phyloP scores from a whole-genome alignment of 2,888 invertebrate genomes.

The Microchrysa polita region DNA sequence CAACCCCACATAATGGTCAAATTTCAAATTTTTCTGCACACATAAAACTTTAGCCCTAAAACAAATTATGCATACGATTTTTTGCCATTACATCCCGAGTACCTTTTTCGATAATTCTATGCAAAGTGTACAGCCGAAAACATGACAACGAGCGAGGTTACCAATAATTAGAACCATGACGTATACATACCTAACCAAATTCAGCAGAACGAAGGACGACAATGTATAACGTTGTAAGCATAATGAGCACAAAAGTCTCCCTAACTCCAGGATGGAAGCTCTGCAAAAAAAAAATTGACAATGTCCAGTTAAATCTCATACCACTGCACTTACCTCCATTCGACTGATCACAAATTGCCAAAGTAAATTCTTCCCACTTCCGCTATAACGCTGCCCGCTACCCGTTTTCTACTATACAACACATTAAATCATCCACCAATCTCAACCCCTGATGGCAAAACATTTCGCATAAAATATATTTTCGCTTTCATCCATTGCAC shows the following conservation, averaged over 20 bases:
- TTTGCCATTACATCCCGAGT: too few species aligned
- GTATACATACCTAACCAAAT: background rate
- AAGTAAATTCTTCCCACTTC: conserved; percentile 45
- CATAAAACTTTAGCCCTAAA: background rate
- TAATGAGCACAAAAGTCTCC: conserved; percentile 26
- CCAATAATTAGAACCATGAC: background rate
- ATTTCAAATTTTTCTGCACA: background rate
- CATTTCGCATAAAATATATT: conserved; percentile 29
- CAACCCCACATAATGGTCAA: background rate
- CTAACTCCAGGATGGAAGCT: background rate
- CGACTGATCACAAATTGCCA: conserved; percentile 49
- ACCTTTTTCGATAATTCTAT: too few species aligned
- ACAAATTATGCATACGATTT: background rate
- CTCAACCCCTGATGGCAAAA: conserved; percentile 19
- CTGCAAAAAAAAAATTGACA: conserved; percentile 28
- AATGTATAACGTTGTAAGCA: conserved; percentile 22
- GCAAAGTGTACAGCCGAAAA: too few species aligned
- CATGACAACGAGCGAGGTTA: background rate
- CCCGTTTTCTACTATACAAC: background rate
- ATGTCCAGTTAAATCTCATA: conserved; percentile 26
- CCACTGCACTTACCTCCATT: conserved; percentile 30
- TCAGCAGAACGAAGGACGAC: background rate
- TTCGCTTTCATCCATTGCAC: conserved; percentile 24
- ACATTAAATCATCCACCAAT: background rate
- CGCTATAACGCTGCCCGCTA: background rate